Base-by-base conservation (phyloP, 2,888 invertebrate genomes). In the Busseola fusca region DNA sequence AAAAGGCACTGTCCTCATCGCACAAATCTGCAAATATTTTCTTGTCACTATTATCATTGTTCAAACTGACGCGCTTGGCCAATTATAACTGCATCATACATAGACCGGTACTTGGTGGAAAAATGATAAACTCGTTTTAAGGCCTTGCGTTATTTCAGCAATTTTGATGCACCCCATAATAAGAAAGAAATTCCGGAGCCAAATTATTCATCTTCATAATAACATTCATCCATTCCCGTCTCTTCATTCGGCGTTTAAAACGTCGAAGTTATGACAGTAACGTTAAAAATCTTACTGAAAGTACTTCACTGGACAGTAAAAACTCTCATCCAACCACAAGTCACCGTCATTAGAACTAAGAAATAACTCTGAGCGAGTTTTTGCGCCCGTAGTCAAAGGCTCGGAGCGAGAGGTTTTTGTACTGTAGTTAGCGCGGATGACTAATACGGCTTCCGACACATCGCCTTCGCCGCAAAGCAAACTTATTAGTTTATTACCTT, bases 371-470 rank as follows among this genome's bases (percentile, higher is more conserved):
- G 21, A 18, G 30, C 4, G 12, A 69, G 66, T 80, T 80, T 80
- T 80, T 80, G 83, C 64, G 52, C 12, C 12, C 68, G 42, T 45
- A 57, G 62, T 42, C 72, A 60, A 54, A 79, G 80, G 14, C 63
- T 34, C 48, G 34, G 14, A 34, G 62, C 48, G 16, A 69, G 59
- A 57, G 63, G 80, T 80, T 80, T 78, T 80, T 80, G 65, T 45
- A 58, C 12, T 42, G 37, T 18, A 14, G 62, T 52, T 21, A 21
- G 12, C 30, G 52, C 42, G 40, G 59, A 68, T 79, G 78, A 79
- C 30, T 72, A 82, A 82, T 70, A 80, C 64, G 76, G 71, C 78
- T 81, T 67, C 78, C 62, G 69, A 79, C 69, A 69, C 79, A 78
- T 82, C 83, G 59, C 48, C 79, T 72, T 82, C 83, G 59, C 48